A percentile compares a stretch with the other conserved stretches of the same genome.
Evolutionary conservation across 2,888 invertebrate species (phyloP).

Genomic region (Sicus ferrugineus): DNA sequence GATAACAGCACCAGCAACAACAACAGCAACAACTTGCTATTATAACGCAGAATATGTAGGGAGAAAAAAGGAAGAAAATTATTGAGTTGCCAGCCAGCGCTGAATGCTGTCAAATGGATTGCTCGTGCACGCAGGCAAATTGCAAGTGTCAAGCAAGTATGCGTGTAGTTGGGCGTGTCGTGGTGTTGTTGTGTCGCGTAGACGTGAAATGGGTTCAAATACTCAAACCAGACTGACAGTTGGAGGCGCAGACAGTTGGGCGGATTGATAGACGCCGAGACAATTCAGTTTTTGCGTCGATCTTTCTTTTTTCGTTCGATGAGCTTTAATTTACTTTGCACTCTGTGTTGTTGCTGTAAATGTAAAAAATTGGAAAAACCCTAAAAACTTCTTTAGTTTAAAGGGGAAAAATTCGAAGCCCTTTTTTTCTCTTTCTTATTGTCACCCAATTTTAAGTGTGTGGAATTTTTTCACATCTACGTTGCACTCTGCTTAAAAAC

Average conservation of each 20-base stretch:
- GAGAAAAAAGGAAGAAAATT: neutral
- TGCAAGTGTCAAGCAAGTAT: neutral
- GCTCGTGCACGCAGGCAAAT: too few relatives aligned
- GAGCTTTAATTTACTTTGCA: too few relatives aligned
- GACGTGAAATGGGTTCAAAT: neutral
- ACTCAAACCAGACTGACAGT: neutral
- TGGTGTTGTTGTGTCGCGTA: neutral
- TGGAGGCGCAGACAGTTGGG: neutral
- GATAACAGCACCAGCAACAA: slow-evolving; percentile 2
- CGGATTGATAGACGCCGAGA: neutral
- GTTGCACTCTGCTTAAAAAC: too few relatives aligned
- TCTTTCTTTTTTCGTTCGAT: too few relatives aligned
- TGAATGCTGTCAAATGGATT: neutral
- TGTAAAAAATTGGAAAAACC: too few relatives aligned
- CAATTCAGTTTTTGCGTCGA: neutral
- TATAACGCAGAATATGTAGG: slow-evolving; percentile 2
- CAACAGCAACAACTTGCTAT: neutral
- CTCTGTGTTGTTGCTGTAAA: too few relatives aligned
- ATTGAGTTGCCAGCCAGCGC: neutral
- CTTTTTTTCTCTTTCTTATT: too few relatives aligned
- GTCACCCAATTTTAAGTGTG: too few relatives aligned
- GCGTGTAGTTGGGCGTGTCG: neutral
- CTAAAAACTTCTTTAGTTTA: too few relatives aligned
- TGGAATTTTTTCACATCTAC: too few relatives aligned
- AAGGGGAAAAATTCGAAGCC: too few relatives aligned